Evolutionary conservation across 2,888 invertebrate species (phyloP), one percentile per base, ranked within the genome.

Genomic region (Petrophora chlorosata): DNA sequence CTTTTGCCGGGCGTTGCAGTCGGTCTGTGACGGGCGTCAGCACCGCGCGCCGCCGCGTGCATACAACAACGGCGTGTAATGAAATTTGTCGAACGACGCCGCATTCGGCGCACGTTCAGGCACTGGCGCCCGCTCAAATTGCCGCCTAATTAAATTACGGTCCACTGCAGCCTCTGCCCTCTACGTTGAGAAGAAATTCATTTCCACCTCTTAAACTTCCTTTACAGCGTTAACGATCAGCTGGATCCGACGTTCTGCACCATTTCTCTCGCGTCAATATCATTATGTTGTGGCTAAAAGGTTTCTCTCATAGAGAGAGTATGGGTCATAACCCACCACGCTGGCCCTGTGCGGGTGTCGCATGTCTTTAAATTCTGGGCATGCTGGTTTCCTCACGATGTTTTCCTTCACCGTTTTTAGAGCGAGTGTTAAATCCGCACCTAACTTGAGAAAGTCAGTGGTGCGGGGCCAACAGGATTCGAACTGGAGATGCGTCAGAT

Each of bases 81-180:
- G 77, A 79, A 83, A 81, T 86, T 85, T 79, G 76, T 72, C 63
- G 71, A 72, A 70, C 70, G 64, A 65, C 29, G 39, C 17, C 39
- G 79, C 77, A 85, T 87, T 79, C 86, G 67, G 68, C 73, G 81
- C 87, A 88, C 88, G 88, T 85, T 72, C 76, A 61, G 70, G 71
- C 56, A 66, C 65, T 8, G 22, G 5, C 29, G 65, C 69, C 70
- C 70, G 70, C 69, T 75, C 70, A 76, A 85, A 85, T 84, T 85
- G 79, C 73, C 76, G 66, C 72, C 80, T 85, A 86, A 88, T 87
- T 83, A 78, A 85, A 85, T 87, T 82, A 83, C 79, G 65, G 63
- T 66, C 67, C 61, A 61, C 63, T 76, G 80, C 80, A 79, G 70
- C 68, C 68, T 59, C 62, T 52, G 61, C 64, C 65, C 70, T 60